phyloP scores from a whole-genome alignment of 35 echinoderm and acorn worm species.

The Amphiura filiformis region DNA sequence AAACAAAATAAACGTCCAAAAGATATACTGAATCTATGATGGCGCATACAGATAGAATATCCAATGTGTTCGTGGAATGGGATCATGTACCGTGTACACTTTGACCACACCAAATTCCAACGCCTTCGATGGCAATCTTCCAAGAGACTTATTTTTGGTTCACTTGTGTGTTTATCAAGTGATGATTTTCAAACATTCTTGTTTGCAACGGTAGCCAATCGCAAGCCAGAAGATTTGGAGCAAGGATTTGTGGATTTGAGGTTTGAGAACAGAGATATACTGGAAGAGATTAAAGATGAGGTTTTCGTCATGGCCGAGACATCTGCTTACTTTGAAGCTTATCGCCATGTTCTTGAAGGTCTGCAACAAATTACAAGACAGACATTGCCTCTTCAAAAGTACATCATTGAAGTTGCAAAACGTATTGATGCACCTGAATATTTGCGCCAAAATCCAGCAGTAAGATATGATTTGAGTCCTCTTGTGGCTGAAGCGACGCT shows the following conservation, averaged over 20 bases:
- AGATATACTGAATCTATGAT: slow-evolving; percentile 63
- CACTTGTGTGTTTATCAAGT: slow-evolving; percentile 80
- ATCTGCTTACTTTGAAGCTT: slow-evolving; percentile 91
- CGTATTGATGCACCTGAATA: slow-evolving; percentile 51
- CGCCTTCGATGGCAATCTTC: slow-evolving; percentile 70
- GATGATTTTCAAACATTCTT: slow-evolving; percentile 67
- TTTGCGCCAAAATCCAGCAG: slow-evolving; percentile 19
- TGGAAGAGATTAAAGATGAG: slow-evolving; percentile 1
- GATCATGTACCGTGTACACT: slow-evolving; percentile 52
- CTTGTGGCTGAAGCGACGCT: slow-evolving; percentile 7
- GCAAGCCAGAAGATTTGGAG: slow-evolving; percentile 64
- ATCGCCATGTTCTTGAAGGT: slow-evolving; percentile 76
- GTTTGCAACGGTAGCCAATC: slow-evolving; percentile 87
- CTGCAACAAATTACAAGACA: slow-evolving; percentile 62
- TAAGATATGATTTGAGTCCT: slow-evolving; percentile 60
- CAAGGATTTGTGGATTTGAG: slow-evolving; percentile 64
- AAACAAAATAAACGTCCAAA: slow-evolving; percentile 31
- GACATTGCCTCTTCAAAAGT: slow-evolving; percentile 57
- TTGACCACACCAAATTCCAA: slow-evolving; percentile 41
- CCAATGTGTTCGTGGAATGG: slow-evolving; percentile 55
- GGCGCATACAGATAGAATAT: slow-evolving; percentile 61
- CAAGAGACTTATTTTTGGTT: slow-evolving; percentile 67
- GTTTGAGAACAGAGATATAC: slow-evolving; percentile 38
- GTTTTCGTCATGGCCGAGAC: slow-evolving; percentile 81
- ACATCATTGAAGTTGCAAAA: slow-evolving; percentile 57